A percentile compares a stretch with the other conserved stretches of the same genome.
Evolutionary conservation across 2,888 invertebrate species (phyloP).

Genomic region (Chrysotoxum bicinctum): DNA sequence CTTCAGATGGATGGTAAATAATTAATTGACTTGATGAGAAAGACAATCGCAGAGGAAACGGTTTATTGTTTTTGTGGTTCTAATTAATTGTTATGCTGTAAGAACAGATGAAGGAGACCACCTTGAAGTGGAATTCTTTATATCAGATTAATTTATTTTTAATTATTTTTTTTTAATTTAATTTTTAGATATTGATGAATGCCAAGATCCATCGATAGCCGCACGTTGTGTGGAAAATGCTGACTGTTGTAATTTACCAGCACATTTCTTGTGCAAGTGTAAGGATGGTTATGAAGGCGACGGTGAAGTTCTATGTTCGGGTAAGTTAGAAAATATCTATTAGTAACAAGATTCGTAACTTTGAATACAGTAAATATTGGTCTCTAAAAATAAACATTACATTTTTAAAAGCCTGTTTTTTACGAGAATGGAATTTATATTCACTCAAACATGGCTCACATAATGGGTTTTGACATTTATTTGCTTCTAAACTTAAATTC

Average conservation of each 20-base stretch:
- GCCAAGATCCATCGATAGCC: slow-evolving; percentile 92
- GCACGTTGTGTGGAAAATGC: slow-evolving; percentile 94
- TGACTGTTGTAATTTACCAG: slow-evolving; percentile 96
- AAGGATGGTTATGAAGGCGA: slow-evolving; percentile 94
- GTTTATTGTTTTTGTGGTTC: slow-evolving; percentile 42
- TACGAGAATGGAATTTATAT: too few relatives aligned
- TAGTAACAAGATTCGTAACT: too few relatives aligned
- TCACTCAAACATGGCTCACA: too few relatives aligned
- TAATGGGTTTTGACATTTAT: too few relatives aligned
- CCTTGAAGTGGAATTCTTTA: slow-evolving; percentile 15
- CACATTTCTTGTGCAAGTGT: slow-evolving; percentile 97
- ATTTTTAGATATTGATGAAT: slow-evolving; percentile 94
- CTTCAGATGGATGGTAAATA: neutral
- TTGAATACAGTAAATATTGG: too few relatives aligned
- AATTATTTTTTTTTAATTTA: slow-evolving; percentile 39
- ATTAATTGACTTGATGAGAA: slow-evolving; percentile 37
- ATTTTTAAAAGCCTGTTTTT: too few relatives aligned
- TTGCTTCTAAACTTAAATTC: too few relatives aligned
- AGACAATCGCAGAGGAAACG: slow-evolving; percentile 20
- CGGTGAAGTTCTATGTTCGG: slow-evolving; percentile 92
- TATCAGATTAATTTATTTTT: slow-evolving; percentile 23
- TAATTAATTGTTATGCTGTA: slow-evolving; percentile 50
- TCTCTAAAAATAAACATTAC: too few relatives aligned
- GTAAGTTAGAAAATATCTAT: slow-evolving; percentile 81
- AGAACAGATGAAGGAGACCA: slow-evolving; percentile 17